These are phyloP conservation scores for Galendromus occidentalis DNA, from an alignment of 1,140 invertebrate species.

Conservation along the genomic window DNA sequence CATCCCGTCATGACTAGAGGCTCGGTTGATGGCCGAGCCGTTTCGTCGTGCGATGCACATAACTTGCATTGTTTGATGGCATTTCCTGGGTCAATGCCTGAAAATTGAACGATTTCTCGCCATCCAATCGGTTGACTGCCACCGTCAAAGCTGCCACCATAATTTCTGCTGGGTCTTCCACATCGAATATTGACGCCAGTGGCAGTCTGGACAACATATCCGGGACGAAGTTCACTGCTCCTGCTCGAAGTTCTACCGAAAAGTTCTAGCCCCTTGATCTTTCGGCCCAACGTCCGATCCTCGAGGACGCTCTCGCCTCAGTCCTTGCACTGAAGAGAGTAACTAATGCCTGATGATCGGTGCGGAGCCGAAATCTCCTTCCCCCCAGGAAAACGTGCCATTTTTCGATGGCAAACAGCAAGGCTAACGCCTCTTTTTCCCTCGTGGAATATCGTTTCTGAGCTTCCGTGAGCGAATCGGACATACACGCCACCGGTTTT, in stretches of 20 bases:
- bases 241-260: background rate
- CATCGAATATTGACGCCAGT: too few species aligned
- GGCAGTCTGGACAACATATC: background rate
- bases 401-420: background rate
- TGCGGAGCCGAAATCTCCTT: background rate
- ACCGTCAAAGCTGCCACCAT: too few species aligned
- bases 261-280: background rate
- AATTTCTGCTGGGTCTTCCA: too few species aligned
- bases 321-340: background rate
- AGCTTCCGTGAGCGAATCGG: conserved; percentile 24
- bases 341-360: background rate
- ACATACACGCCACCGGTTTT: conserved; percentile 11
- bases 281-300: background rate
- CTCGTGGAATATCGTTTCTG: conserved; percentile 28
- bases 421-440: conserved; percentile 31
- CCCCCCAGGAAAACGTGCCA: too few species aligned
- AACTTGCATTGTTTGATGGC: too few species aligned
- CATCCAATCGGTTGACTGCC: background rate
- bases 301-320: background rate
- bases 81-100: background rate
- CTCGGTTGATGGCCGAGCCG: too few species aligned
- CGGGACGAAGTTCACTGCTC: background rate
- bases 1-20: too few species aligned
- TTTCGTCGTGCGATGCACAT: too few species aligned
- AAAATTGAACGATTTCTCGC: background rate